Evolutionary conservation across 2,797 vertebrate genomes (phyloP), one percentile per base, ranked within the genome.

Genomic region (Spinus pinus): DNA sequence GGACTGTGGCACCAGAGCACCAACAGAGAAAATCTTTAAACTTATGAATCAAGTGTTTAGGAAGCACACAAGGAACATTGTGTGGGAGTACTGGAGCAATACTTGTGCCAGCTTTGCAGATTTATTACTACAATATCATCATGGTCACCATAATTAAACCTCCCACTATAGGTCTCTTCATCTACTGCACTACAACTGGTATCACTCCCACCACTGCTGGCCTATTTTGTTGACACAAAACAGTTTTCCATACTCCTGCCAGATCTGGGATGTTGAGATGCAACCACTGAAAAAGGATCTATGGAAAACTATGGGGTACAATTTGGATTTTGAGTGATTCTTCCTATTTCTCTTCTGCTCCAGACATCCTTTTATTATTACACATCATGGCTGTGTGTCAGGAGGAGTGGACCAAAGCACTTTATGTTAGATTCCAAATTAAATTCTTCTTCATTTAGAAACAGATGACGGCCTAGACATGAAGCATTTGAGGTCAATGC

Each of bases 121-220:
- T 96, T 95, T 88, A 96, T 91, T 93, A 83, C 80, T 88, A 91
- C 75, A 88, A 72, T 81, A 88, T 86, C 82, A 96, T 90, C 94
- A 91, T 8, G 66, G 91, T 93, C 94, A 93, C 74, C 87, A 70
- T 78, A 94, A 91, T 88, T 90, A 94, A 91, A 77, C 80, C 80
- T 96, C 94, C 93, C 65, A 93, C 87, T 86, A 30, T 21, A 93
- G 84, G 77, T 89, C 83, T 81, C 90, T 62, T 82, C 8, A 0
- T 89, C 77, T 90, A 81, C 51, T 81, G 77, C 46, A 54, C 61
- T 94, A 61, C 77, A 81, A 56, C 35, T 60, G 80, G 15, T 74
- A 91, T 75, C 54, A 75, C 81, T 93, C 69, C 87, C 70, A 93
- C 89, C 25, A 81, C 89, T 35, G 44, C 84, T 65, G 91, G 69